These are phyloP conservation scores for Colossoma macropomum DNA, from an alignment of 2,113 vertebrate genomes.

Conservation along the genomic window DNA sequence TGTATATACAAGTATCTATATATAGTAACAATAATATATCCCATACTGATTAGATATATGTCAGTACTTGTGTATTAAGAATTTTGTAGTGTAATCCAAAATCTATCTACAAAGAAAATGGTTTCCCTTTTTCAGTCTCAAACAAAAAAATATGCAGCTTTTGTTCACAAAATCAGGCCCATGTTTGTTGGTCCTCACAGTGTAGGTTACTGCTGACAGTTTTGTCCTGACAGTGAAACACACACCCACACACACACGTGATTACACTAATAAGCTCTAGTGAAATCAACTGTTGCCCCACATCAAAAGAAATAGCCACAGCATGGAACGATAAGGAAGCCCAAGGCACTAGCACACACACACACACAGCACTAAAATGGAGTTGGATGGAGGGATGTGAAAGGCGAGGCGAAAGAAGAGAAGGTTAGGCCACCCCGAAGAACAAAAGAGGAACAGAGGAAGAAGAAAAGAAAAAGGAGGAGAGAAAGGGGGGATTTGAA, in stretches of 20 bases:
- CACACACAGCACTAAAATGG: slow-evolving; percentile 20
- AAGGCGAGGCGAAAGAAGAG: slow-evolving; percentile 42
- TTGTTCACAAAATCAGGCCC: no score
- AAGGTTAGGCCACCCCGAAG: slow-evolving; percentile 51
- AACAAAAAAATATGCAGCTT: no score
- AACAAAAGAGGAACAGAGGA: slow-evolving; percentile 43
- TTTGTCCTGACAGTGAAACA: neutral
- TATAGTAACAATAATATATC: no score
- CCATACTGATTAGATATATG: no score
- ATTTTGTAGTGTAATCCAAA: no score
- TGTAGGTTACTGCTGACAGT: neutral
- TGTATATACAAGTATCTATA: no score
- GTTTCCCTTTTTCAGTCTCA: no score
- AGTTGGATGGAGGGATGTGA: slow-evolving; percentile 35
- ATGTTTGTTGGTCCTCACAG: no score
- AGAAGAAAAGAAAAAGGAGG: slow-evolving; percentile 1
- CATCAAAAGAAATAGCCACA: neutral
- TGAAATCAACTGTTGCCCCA: neutral
- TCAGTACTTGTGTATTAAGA: no score
- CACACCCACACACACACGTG: neutral
- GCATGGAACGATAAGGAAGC: neutral
- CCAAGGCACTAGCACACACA: neutral
- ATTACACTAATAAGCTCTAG: neutral
- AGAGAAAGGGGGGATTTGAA: slow-evolving; percentile 40
- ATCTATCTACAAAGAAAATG: no score